phyloP scores from a whole-genome alignment of 2,113 vertebrate genomes.

The Tragelaphus scriptus region DNA sequence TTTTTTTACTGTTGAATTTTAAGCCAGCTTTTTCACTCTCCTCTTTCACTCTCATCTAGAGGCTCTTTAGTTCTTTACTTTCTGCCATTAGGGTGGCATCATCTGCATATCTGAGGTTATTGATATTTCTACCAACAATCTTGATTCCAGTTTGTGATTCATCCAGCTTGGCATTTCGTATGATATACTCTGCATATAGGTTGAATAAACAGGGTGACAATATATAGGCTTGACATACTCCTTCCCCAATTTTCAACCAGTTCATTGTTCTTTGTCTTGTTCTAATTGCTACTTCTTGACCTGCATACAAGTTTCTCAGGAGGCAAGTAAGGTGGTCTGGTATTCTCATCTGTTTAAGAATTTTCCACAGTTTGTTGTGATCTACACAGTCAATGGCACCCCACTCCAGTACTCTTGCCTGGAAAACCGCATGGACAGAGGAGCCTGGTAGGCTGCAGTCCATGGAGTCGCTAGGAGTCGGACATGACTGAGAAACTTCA shows the following conservation, averaged over 20 bases:
- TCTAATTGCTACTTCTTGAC: not conserved
- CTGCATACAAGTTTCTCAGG: not conserved
- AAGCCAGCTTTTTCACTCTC: not conserved
- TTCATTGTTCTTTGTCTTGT: not conserved
- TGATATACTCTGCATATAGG: not conserved
- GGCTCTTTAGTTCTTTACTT: not conserved
- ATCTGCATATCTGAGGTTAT: not conserved
- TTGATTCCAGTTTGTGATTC: not conserved
- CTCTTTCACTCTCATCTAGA: not conserved
- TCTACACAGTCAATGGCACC: not conserved
- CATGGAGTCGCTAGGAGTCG: too few species aligned
- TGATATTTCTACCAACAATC: not conserved
- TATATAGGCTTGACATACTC: not conserved
- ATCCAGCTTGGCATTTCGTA: not conserved
- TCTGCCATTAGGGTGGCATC: not conserved
- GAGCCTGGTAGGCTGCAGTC: too few species aligned
- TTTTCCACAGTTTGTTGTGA: not conserved
- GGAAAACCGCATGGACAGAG: too few species aligned
- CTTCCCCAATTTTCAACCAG: not conserved
- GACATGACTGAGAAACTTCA: accelerated
- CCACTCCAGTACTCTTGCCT: too few species aligned
- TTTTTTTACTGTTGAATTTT: not conserved
- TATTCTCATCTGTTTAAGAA: not conserved
- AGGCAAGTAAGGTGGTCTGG: not conserved
- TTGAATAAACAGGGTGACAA: not conserved